Evolutionary conservation across 2,888 invertebrate species (phyloP).

Genomic region (Dromius quadrimaculatus): DNA sequence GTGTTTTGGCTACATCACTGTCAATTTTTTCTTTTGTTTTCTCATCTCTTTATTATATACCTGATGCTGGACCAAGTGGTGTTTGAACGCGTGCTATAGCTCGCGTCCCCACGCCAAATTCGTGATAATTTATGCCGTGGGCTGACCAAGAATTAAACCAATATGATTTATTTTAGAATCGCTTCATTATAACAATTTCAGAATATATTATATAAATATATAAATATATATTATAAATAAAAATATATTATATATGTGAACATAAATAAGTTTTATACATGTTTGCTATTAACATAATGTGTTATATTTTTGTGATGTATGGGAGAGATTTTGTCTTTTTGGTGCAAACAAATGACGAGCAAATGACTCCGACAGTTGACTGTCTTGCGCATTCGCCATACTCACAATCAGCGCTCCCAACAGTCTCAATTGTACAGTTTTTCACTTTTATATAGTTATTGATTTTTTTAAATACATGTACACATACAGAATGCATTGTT

Average conservation of each 20-base stretch:
- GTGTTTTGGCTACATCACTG: too few species aligned
- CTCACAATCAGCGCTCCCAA: conserved; percentile 65
- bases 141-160: conserved; percentile 62
- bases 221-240: conserved; percentile 50
- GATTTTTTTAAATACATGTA: conserved; percentile 66
- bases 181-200: conserved; percentile 64
- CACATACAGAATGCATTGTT: conserved; percentile 60
- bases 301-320: conserved; percentile 66
- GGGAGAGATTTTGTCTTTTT: conserved; percentile 58
- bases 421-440: conserved; percentile 66
- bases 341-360: conserved; percentile 51
- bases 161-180: conserved; percentile 60
- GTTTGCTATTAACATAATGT: conserved; percentile 62
- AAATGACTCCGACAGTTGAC: conserved; percentile 43
- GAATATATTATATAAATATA: conserved; percentile 52
- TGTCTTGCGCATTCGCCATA: conserved; percentile 60
- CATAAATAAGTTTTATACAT: conserved; percentile 66
- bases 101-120: conserved; percentile 56
- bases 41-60: conserved; percentile 54
- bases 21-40: background rate
- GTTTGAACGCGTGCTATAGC: conserved; percentile 21
- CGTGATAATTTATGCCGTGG: conserved; percentile 64
- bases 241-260: conserved; percentile 59
- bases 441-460: conserved; percentile 67
- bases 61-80: conserved; percentile 65